Evolutionary conservation across 64 coral and sea anemone genomes (phyloP), one percentile per base, ranked within the genome.

Genomic region (Montipora capricornis): DNA sequence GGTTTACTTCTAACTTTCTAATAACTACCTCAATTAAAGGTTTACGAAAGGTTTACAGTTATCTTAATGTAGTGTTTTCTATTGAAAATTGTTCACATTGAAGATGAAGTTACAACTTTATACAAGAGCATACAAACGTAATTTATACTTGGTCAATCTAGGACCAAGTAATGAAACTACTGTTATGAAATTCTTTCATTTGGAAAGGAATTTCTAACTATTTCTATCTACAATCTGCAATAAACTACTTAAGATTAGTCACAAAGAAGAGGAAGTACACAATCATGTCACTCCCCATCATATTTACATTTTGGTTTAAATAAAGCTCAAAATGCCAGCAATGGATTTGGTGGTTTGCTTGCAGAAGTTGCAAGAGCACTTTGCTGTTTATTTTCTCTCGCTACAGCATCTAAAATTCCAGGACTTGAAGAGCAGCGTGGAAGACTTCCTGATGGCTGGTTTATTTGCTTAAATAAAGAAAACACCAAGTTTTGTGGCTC

Each of bases 351-450:
- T 26, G 79, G 59, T 49, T 53, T 90, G 80, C 66, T 77, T 68
- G 88, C 44, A 71, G 89, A 44, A 19, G 89, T 51, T 20, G 19
- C 19, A 4, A 15, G 46, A 46, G 46, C 57, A 55, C 20, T 49
- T 12, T 95, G 73, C 15, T 75, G 75, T 19, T 59, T 69, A 50
- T 9, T 90, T 29, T 85, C 89, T 15, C 49, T 29, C 14, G 80
- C 20, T 15, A 87, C 58, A 8, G 48, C 59, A 73, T 95, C 88
- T 55, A 95, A 70, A 86, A 95, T 69, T 20, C 59, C 93, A 6
- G 93, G 93, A 52, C 93, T 95, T 3, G 93, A 95, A 17, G 93
- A 88, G 86, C 93, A 95, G 61, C 93, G 93, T 8, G 93, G 80
- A 24, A 95, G 37, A 57, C 20, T 71, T 20, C 61, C 77, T 20